phyloP scores from a whole-genome alignment of 2,113 vertebrate genomes.

The Trichomycterus rosablanca region DNA sequence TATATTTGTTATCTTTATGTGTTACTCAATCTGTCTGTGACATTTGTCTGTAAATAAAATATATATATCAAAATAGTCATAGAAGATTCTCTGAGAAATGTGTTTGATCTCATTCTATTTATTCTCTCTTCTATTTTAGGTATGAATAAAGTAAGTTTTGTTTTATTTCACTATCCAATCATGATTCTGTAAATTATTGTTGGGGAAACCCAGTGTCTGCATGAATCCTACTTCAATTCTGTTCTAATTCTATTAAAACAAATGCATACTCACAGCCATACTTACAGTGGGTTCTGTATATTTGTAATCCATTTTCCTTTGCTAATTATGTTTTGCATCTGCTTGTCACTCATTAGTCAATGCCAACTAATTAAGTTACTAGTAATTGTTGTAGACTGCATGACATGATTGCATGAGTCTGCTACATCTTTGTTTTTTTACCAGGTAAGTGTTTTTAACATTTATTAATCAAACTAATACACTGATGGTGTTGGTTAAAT shows the following conservation, averaged over 20 bases:
- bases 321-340: conserved; percentile 46
- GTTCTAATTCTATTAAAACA: not conserved
- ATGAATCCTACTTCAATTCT: conserved; percentile 26
- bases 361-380: not conserved
- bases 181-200: conserved; percentile 28
- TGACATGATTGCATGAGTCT: conserved; percentile 40
- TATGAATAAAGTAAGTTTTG: conserved; percentile 73
- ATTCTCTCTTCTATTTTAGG: conserved; percentile 62
- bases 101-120: conserved; percentile 53
- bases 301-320: conserved; percentile 49
- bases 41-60: conserved; percentile 46
- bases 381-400: not conserved
- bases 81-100: conserved; percentile 36
- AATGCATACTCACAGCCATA: conserved; percentile 20
- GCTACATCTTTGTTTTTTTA: not conserved
- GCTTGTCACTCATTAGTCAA: conserved; percentile 19
- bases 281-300: conserved; percentile 19
- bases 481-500: not conserved
- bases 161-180: conserved; percentile 53
- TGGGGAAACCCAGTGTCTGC: conserved; percentile 34
- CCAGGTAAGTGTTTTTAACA: conserved; percentile 4
- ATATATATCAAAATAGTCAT: conserved; percentile 18
- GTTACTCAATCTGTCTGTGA: conserved; percentile 38
- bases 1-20: conserved; percentile 36
- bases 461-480: not conserved